Evolutionary conservation across 1,140 invertebrate genomes (phyloP).

Genomic region (Paramacrobiotus metropolitanus): DNA sequence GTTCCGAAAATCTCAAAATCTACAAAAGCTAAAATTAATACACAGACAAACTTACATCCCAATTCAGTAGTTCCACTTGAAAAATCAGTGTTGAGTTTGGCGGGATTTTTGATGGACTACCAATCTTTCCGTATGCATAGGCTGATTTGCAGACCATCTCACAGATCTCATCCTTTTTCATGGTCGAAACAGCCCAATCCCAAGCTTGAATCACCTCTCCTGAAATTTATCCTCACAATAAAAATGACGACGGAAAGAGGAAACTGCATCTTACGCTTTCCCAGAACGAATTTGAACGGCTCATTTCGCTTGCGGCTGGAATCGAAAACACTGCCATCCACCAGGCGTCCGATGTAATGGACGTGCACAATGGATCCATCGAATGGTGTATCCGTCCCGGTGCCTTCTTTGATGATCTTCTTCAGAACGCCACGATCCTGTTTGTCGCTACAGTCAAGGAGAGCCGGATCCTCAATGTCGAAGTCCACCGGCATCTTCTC

Average conservation of each 20-base stretch:
- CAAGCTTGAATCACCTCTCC: constrained; percentile 73
- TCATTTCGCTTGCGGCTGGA: constrained; percentile 54
- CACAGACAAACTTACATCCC: constrained; percentile 24
- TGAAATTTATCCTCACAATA: constrained; percentile 17
- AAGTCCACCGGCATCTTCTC: background rate
- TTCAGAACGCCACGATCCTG: background rate
- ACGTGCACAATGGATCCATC: constrained; percentile 47
- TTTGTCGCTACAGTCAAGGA: background rate
- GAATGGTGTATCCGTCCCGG: constrained; percentile 26
- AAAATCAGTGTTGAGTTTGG: constrained; percentile 56
- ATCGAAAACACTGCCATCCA: constrained; percentile 68
- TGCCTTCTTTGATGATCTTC: background rate
- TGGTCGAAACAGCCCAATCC: constrained; percentile 75
- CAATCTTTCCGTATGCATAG: constrained; percentile 67
- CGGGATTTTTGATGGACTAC: constrained; percentile 66
- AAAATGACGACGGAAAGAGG: constrained; percentile 8
- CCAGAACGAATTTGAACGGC: constrained; percentile 60
- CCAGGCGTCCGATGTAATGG: constrained; percentile 74
- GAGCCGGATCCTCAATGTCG: background rate
- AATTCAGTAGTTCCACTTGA: constrained; percentile 57
- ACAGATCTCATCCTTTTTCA: constrained; percentile 71
- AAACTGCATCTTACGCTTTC: constrained; percentile 34
- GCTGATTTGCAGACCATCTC: constrained; percentile 60
- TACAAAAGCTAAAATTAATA: background rate
- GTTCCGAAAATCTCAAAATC: background rate